These are phyloP conservation scores for Poliocrania exsul DNA, from an alignment of 2,797 vertebrate species.

Conservation along the genomic window DNA sequence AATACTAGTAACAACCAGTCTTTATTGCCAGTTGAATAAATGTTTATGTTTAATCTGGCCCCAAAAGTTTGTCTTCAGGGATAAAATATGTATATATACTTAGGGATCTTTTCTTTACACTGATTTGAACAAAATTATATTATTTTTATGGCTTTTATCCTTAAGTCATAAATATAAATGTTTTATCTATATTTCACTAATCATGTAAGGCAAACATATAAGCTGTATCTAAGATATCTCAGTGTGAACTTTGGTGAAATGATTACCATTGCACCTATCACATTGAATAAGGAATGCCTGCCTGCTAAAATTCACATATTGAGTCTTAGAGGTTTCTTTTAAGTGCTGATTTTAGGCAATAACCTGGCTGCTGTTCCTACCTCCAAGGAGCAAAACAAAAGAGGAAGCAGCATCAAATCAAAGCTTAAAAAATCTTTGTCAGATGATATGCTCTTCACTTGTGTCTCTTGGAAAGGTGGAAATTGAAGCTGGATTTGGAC, in stretches of 20 bases:
- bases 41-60: background rate
- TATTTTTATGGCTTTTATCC: background rate
- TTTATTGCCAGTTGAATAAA: background rate
- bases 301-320: background rate
- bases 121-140: background rate
- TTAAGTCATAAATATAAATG: background rate
- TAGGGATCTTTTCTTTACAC: background rate
- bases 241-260: background rate
- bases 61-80: background rate
- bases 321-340: background rate
- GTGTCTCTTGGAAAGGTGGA: background rate
- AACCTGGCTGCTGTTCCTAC: background rate
- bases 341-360: background rate
- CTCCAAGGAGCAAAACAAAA: background rate
- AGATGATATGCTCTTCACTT: background rate
- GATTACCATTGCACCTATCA: background rate
- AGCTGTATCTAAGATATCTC: background rate
- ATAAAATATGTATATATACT: background rate
- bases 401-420: background rate
- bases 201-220: background rate
- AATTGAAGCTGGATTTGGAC: background rate
- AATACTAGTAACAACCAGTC: background rate
- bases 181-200: background rate
- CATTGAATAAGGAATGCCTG: background rate
- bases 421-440: background rate